Percentiles rank a stretch among this genome's conserved stretches.
Conservation (phyloP, 2,888 invertebrate species). For the Caenorhabditis plicata region DNA sequence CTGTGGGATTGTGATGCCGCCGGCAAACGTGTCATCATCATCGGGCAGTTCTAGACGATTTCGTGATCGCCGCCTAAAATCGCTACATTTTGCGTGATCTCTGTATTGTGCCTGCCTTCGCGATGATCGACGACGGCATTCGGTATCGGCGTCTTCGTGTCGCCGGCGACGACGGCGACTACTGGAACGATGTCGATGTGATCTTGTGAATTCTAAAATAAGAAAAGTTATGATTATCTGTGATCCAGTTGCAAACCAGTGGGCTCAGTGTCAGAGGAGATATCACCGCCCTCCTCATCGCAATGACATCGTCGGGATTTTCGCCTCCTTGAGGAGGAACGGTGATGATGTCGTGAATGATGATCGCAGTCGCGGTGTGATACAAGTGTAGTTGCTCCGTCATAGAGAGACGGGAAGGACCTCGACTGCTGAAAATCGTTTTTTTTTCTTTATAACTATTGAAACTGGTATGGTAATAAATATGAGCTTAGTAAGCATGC, state of each 20-base stretch:
- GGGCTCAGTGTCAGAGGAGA: slow-evolving; percentile 35
- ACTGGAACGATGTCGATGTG: slow-evolving; percentile 20
- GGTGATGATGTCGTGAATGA: slow-evolving; percentile 5
- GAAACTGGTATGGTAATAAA: no score
- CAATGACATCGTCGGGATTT: slow-evolving; percentile 30
- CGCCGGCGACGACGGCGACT: slow-evolving; percentile 27
- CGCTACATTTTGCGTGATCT: no score
- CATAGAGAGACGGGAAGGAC: slow-evolving; percentile 57
- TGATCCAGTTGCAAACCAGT: no score
- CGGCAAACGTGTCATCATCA: slow-evolving; percentile 16
- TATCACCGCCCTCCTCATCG: slow-evolving; percentile 28
- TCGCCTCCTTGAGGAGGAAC: slow-evolving; percentile 44
- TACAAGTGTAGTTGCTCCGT: slow-evolving; percentile 41
- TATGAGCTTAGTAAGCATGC: no score
- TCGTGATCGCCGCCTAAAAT: slow-evolving; percentile 17
- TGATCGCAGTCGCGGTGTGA: slow-evolving; percentile 40
- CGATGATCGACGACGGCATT: slow-evolving; percentile 13
- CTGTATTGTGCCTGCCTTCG: slow-evolving; percentile 6
- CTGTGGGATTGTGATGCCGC: slow-evolving; percentile 60
- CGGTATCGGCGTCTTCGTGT: slow-evolving; percentile 34
- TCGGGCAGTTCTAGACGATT: no score
- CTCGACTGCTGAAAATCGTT: slow-evolving; percentile 46
- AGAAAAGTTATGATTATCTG: no score
- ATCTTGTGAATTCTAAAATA: slow-evolving; percentile 18
- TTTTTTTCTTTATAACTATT: not conserved